Evolutionary conservation across 2,888 invertebrate genomes (phyloP).

Genomic region (Polydrusus pterygomalis): DNA sequence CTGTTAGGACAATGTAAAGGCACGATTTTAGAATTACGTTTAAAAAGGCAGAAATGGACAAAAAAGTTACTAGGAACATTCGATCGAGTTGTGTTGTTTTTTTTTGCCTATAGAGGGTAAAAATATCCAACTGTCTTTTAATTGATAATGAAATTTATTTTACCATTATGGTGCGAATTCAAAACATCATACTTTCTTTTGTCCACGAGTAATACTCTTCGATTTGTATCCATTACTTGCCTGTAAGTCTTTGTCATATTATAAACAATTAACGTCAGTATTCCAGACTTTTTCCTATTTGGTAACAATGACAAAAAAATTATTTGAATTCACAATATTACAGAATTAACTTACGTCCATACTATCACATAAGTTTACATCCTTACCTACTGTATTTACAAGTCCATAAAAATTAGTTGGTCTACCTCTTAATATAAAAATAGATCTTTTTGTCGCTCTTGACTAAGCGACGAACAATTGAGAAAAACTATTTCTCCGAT

Average conservation of each 20-base stretch:
- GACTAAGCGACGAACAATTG: not conserved
- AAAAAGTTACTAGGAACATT: not conserved
- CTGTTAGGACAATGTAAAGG: constrained; percentile 14
- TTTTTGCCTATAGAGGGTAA: too few species aligned
- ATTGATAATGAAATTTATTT: too few species aligned
- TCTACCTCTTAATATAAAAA: constrained; percentile 32
- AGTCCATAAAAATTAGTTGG: constrained; percentile 5
- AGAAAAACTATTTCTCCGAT: constrained; percentile 6
- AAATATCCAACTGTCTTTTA: too few species aligned
- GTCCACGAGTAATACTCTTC: too few species aligned
- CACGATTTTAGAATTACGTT: constrained; percentile 23
- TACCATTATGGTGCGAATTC: too few species aligned
- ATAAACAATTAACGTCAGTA: not conserved
- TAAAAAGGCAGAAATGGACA: not conserved
- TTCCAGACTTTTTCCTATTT: constrained; percentile 3
- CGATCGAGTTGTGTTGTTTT: too few species aligned
- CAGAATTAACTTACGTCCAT: constrained; percentile 16
- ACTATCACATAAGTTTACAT: constrained; percentile 34
- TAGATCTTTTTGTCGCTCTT: constrained; percentile 31
- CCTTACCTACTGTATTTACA: not conserved
- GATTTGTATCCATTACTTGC: not conserved
- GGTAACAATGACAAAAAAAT: constrained; percentile 27
- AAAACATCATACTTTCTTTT: not conserved
- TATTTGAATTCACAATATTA: constrained; percentile 18
- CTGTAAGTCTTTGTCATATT: not conserved